Base-by-base conservation (phyloP, 2,888 invertebrate species). In the Hemaris fuciformis region DNA sequence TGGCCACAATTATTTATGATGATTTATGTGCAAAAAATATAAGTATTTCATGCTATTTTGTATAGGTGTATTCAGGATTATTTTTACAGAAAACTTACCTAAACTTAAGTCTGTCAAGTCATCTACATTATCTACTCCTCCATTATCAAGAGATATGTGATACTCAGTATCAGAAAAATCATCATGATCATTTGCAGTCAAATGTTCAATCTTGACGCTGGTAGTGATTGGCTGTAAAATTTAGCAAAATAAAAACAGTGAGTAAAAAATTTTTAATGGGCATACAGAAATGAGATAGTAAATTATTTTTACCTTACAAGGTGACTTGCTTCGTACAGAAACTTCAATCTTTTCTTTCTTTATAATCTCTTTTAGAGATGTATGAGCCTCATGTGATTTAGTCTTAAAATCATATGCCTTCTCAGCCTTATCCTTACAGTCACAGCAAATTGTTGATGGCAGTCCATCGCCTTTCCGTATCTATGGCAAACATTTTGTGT, bases 371-470 rank as follows among this genome's bases (percentile, higher is more conserved):
- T 80, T 76, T 8, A 92, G 74, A 2, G 82, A 81, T 53, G 73
- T 70, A 65, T 89, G 80, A 1, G 91, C 80, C 68, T 86, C 84
- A 66, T 85, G 83, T 0, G 91, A 84, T 67, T 83, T 85, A 63
- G 79, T 85, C 70, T 83, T 88, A 68, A 90, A 92, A 42, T 85
- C 77, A 77, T 81, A 91, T 23, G 91, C 92, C 58, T 75, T 83
- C 20, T 74, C 68, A 4, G 88, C 90, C 53, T 86, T 88, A 27
- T 87, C 82, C 63, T 79, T 85, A 66, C 93, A 93, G 7, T 80
- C 77, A 7, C 68, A 70, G 65, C 93, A 93, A 64, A 93, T 84
- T 59, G 83, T 87, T 27, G 82, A 68, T 5, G 93, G 93, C 34
- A 91, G 71, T 2, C 89, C 91, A 83, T 93, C 93, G 48, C 80